A percentile compares a stretch with the other conserved stretches of the same genome.
Evolutionary conservation across 1,140 invertebrate species (phyloP).

Genomic region (Delia radicum): DNA sequence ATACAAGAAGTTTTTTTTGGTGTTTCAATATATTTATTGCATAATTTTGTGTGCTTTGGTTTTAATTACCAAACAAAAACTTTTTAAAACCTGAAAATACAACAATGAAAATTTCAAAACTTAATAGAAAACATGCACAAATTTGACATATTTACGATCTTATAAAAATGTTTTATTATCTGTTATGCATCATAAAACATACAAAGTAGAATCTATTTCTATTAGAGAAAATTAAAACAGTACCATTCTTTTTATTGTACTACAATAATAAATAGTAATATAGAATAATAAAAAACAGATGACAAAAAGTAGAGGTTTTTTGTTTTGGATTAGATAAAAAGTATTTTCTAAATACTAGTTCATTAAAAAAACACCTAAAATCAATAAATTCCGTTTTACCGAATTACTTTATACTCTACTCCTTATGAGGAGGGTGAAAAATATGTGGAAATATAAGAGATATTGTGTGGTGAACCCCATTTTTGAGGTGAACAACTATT

Average conservation of each 20-base stretch:
- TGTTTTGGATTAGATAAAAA: too few relatives aligned
- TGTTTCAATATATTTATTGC: neutral
- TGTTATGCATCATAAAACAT: neutral
- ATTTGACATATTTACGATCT: neutral
- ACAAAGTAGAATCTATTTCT: neutral
- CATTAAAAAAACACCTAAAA: too few relatives aligned
- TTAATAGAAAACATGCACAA: neutral
- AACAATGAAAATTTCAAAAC: neutral
- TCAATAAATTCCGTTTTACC: too few relatives aligned
- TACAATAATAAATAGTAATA: neutral
- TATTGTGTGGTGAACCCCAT: too few relatives aligned
- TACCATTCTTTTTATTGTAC: neutral
- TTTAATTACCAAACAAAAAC: neutral
- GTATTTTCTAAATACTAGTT: too few relatives aligned
- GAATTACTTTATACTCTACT: too few relatives aligned
- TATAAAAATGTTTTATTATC: neutral
- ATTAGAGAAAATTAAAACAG: neutral
- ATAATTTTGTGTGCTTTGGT: neutral
- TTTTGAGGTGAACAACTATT: too few relatives aligned
- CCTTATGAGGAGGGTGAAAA: too few relatives aligned
- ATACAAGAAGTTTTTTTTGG: neutral
- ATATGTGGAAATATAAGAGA: too few relatives aligned
- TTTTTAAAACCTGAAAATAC: too few relatives aligned
- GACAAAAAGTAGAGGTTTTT: neutral
- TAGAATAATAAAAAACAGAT: neutral